A percentile compares a stretch with the other conserved stretches of the same genome.
Conservation (phyloP, 2,797 vertebrate species). For the Crax fasciolata region DNA sequence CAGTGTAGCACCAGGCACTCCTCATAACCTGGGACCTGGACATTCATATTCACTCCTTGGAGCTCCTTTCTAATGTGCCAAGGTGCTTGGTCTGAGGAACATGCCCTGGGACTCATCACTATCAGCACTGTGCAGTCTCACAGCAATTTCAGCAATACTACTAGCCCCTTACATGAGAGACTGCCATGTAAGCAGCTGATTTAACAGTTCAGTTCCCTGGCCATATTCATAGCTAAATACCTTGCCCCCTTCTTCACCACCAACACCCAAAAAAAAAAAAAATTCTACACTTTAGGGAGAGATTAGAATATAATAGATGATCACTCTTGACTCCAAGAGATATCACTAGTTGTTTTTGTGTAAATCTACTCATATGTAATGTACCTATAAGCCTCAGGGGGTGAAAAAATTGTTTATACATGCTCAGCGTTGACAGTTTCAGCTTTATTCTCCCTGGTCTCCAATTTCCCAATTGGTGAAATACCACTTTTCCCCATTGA, state of each 20-base stretch:
- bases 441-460: not conserved
- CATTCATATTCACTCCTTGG: not conserved
- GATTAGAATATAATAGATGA: not conserved
- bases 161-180: not conserved
- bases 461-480: not conserved
- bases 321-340: not conserved
- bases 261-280: not conserved
- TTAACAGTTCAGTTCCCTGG: not conserved
- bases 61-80: not conserved
- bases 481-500: not conserved
- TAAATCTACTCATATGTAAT: not conserved
- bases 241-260: not conserved
- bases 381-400: not conserved
- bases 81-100: not conserved
- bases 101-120: not conserved
- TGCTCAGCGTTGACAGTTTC: not conserved
- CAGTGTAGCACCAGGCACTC: not conserved
- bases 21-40: not conserved
- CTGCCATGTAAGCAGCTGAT: not conserved
- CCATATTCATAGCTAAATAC: not conserved
- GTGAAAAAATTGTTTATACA: not conserved
- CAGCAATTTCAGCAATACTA: not conserved
- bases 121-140: not conserved
- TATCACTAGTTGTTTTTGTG: not conserved
- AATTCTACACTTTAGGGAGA: not conserved